A percentile compares a stretch with the other conserved stretches of the same genome.
Conservation (phyloP, 2,113 vertebrate genomes). For the Collichthys lucidus region DNA sequence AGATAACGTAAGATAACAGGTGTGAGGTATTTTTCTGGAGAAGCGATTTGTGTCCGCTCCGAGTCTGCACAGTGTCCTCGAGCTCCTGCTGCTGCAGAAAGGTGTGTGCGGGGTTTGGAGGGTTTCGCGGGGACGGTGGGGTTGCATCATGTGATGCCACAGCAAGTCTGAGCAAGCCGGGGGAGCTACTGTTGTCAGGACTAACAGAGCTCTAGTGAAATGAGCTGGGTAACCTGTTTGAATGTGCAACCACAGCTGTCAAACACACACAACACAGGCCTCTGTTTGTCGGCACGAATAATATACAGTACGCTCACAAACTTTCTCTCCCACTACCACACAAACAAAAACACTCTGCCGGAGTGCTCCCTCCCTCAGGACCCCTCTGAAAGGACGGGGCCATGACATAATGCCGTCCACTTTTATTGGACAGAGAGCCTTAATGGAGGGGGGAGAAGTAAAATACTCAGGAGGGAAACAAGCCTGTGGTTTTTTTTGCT, state of each 20-base stretch:
- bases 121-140: neutral
- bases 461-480: constrained; percentile 32
- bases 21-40: constrained; percentile 39
- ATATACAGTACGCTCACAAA: constrained; percentile 20
- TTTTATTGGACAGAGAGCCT: constrained; percentile 66
- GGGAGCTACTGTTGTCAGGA: constrained; percentile 4
- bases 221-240: neutral
- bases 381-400: constrained; percentile 45
- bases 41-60: constrained; percentile 30
- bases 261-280: constrained; percentile 13
- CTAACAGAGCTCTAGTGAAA: constrained; percentile 29
- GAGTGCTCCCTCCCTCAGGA: constrained; percentile 47
- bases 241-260: neutral
- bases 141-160: constrained; percentile 40
- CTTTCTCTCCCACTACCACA: constrained; percentile 32
- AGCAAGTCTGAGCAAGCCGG: constrained; percentile 52
- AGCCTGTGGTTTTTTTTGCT: constrained; percentile 32
- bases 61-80: neutral
- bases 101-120: neutral
- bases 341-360: constrained; percentile 45
- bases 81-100: constrained; percentile 7
- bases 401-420: constrained; percentile 67
- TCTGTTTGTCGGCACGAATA: constrained; percentile 23
- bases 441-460: constrained; percentile 47
- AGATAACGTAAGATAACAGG: constrained; percentile 20